phyloP scores from a whole-genome alignment of 2,888 invertebrate species.

The Lasius fuliginosus region DNA sequence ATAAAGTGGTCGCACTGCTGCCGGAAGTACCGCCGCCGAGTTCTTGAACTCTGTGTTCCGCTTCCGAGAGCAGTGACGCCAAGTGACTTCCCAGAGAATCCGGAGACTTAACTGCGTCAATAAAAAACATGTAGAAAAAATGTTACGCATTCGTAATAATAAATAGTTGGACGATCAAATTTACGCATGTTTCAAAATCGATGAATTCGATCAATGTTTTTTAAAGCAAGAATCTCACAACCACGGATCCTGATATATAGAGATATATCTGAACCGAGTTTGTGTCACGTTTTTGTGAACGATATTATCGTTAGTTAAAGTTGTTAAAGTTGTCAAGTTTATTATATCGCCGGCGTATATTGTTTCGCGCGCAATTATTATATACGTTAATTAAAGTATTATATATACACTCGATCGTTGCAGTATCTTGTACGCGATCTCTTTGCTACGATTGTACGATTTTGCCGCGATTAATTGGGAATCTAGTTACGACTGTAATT shows the following conservation, averaged over 20 bases:
- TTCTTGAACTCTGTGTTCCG: constrained; percentile 94
- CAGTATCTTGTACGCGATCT: background rate
- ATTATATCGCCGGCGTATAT: background rate
- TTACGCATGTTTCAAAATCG: background rate
- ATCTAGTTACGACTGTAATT: background rate
- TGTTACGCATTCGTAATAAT: background rate
- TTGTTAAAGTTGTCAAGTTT: background rate
- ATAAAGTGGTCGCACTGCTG: constrained; percentile 77
- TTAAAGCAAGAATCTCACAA: background rate
- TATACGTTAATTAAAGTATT: constrained; percentile 24
- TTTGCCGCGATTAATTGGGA: constrained; percentile 9
- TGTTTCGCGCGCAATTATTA: background rate
- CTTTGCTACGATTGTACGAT: background rate
- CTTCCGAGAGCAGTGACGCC: constrained; percentile 92
- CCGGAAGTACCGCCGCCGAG: constrained; percentile 87
- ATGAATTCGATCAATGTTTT: background rate
- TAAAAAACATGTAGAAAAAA: background rate
- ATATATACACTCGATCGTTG: background rate
- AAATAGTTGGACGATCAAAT: background rate
- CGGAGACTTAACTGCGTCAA: constrained; percentile 89
- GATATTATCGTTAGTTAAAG: no score
- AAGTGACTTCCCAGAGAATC: constrained; percentile 93
- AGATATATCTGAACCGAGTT: background rate
- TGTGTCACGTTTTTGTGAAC: background rate
- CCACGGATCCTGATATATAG: background rate